A percentile compares a stretch with the other conserved stretches of the same genome.
phyloP scores from a whole-genome alignment of 2,888 invertebrate species.

The Pseudeuparius sepicola region DNA sequence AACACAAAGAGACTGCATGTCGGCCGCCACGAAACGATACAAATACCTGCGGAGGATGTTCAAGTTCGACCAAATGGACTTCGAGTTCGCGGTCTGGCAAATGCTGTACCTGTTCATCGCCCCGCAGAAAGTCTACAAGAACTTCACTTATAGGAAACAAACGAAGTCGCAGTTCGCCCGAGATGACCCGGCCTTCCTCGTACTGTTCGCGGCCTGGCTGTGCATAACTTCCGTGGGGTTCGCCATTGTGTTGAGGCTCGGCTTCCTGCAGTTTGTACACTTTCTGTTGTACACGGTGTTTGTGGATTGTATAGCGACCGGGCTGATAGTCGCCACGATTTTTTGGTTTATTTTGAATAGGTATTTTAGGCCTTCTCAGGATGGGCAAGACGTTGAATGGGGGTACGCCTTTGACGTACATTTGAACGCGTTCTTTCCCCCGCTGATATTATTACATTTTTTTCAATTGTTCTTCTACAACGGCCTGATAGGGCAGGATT shows the following conservation, averaged over 20 bases:
- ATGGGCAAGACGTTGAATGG: constrained; percentile 87
- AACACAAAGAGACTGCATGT: constrained; percentile 61
- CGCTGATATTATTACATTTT: constrained; percentile 84
- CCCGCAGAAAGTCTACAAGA: constrained; percentile 94
- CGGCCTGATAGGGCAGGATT: constrained; percentile 65
- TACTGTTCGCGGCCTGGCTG: constrained; percentile 77
- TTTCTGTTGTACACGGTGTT: constrained; percentile 90
- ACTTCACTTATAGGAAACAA: constrained; percentile 96
- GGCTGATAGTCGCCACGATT: constrained; percentile 74
- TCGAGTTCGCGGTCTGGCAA: constrained; percentile 98
- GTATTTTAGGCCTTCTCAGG: constrained; percentile 55
- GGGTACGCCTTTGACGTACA: constrained; percentile 99
- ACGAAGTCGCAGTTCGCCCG: constrained; percentile 98
- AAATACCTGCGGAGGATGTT: constrained; percentile 76
- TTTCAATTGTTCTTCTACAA: constrained; percentile 84
- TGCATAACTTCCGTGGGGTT: constrained; percentile 81
- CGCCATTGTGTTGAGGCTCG: constrained; percentile 65
- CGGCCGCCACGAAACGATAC: constrained; percentile 80
- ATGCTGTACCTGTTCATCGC: constrained; percentile 90
- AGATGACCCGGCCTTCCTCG: constrained; percentile 97
- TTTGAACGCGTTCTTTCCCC: constrained; percentile 95
- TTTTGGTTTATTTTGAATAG: constrained; percentile 80
- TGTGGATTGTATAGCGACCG: constrained; percentile 87
- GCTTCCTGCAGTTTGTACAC: constrained; percentile 58
- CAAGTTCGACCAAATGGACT: constrained; percentile 97